Evolutionary conservation across 2,888 invertebrate genomes (phyloP), one percentile per base, ranked within the genome.

Genomic region (Zygogramma bicolorata): DNA sequence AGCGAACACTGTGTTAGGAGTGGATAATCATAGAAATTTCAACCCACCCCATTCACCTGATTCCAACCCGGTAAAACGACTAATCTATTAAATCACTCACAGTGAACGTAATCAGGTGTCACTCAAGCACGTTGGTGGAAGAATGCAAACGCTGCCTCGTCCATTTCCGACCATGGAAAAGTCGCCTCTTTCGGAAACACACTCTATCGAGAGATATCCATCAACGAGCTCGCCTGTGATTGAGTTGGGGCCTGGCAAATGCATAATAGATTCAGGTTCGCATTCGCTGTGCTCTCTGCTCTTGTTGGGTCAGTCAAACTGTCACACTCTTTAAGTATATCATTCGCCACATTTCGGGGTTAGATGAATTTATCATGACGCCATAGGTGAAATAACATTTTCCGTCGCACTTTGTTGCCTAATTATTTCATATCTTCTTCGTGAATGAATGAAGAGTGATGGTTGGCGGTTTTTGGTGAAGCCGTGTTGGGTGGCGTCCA

Each of bases 151-250:
- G 20, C 18, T 60, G 6, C 13, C 60, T 34, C 3, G 13, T 27
- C 31, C 34, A 6, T 18, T 20, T 60, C 60, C 8, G 18, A 3
- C 15, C 5, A 4, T 29, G 13, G 8, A 53, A 53, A 27, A 53
- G 53, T 53, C 25, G 25, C 8, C 27, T 13, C 25, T n/a, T 22
- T 59, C 66, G 34, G 60, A 58, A 60, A 75, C 76, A 71, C 76
- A 73, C 74, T 76, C 78, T 75, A 76, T 80, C 78, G 75, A 70
- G 62, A 27, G 73, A 77, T 76, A 81, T 81, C 81, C 82, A 81
- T 81, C 82, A 81, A 77, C 80, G 80, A 71, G 76, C 74, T 73
- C 74, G 79, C 78, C 79, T 76, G 81, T 82, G 82, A 83, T 84
- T 81, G 82, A 81, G 81, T 80, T 80, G 76, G 80, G 81, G 77